Evolutionary conservation across 2,888 invertebrate species (phyloP), one percentile per base, ranked within the genome.

Genomic region (Amphipoea lucens): DNA sequence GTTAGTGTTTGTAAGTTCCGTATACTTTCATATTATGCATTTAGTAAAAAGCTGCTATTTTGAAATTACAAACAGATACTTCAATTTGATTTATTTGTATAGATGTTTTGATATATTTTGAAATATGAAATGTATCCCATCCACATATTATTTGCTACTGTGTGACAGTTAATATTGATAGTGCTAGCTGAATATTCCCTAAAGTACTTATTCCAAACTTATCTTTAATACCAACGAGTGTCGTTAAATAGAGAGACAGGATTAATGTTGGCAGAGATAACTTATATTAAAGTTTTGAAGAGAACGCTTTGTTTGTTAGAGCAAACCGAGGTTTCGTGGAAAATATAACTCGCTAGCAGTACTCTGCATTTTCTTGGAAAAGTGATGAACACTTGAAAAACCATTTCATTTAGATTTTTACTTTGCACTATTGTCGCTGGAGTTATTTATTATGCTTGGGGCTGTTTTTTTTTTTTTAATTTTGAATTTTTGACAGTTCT

Each of bases 191-290:
- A 81, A 67, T 63, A 71, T 62, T 71, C 66, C 11, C 54, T 29
- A 17, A 40, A 66, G 29, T 36, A 29, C 29, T 29, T 29, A n/a
- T 51, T 74, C 4, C 5, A 78, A 83, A 63, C 36, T 73, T 78
- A 82, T 83, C 72, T 73, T 7, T 9, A 48, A 62, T 40, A 40
- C 12, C 29, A 60, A n/a, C 29, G 45, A 60, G 36, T 6, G 67
- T 63, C 23, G 51, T 62, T 62, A 66, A 66, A 74, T 74, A 9
- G 23, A 51, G 54, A 57, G 48, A 84, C 66, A 42, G 45, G 14
- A 71, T 71, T 67, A 79, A 82, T 68, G 68, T 40, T 17, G 14
- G 12, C 14, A 11, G 14, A 79, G 67, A 81, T 83, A 81, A 71
- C 60, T 54, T 81, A 77, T 78, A 79, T 68, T 45, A 77, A 48